Conservation (phyloP, 2,888 invertebrate species). For the Aromia moschata region DNA sequence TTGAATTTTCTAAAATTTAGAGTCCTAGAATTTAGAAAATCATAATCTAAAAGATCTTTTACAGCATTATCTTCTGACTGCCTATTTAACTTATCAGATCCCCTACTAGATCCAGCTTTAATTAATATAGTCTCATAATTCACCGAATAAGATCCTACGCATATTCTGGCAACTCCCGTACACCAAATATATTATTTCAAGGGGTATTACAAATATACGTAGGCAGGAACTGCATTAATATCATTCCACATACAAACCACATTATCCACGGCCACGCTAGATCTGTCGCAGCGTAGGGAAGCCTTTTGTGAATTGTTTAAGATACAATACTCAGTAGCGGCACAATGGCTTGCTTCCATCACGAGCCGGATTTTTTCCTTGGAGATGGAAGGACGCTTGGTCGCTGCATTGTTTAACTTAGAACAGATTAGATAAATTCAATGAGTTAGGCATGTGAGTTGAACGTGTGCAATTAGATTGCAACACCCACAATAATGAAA, state of each 20-base stretch:
- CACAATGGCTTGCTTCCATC: slow-evolving; percentile 18
- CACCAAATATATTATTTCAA: neutral
- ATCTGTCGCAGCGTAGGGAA: slow-evolving; percentile 17
- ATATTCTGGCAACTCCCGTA: neutral
- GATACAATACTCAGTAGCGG: slow-evolving; percentile 6
- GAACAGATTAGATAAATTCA: neutral
- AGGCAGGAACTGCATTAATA: slow-evolving; percentile 13
- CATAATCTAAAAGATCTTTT: too few species aligned
- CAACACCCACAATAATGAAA: too few species aligned
- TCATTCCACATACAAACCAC: slow-evolving; percentile 10
- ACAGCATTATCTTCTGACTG: too few species aligned
- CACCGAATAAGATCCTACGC: neutral
- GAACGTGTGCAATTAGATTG: too few species aligned
- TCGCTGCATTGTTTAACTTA: neutral
- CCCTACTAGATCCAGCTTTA: too few species aligned
- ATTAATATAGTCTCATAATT: neutral
- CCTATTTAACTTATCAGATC: too few species aligned
- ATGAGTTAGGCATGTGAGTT: neutral
- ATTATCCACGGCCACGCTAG: slow-evolving; percentile 16
- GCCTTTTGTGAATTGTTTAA: slow-evolving; percentile 19
- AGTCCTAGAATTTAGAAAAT: too few species aligned
- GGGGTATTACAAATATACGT: slow-evolving; percentile 1
- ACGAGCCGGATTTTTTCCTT: slow-evolving; percentile 3
- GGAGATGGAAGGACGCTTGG: slow-evolving; percentile 2
- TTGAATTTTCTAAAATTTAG: too few species aligned